Base-by-base conservation (phyloP, 1,140 invertebrate species). In the Eurosta solidaginis region DNA sequence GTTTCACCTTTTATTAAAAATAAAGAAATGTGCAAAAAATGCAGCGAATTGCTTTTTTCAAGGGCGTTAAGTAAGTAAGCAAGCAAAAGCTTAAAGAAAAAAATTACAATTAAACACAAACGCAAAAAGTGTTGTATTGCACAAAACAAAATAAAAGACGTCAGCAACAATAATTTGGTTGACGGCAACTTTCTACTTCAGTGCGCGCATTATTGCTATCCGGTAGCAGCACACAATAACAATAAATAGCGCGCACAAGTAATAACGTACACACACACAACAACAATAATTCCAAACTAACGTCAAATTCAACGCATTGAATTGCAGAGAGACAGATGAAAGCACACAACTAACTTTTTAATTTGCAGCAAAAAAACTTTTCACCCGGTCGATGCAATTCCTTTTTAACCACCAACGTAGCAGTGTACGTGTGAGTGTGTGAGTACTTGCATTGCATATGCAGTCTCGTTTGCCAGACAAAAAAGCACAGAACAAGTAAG, bases 171-270 rank as follows among this genome's bases (percentile, higher is more conserved):
- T 74, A 45, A 45, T n/a, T 29, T 33, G 59, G 33, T 68, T 68
- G 59, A 68, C 59, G 36, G 59, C 59, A 68, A 68, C 59, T 68
- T 68, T 68, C 59, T 68, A 68, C 59, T 68, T 68, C 59, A 68
- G 59, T 33, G 59, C 59, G 59, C 59, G 40, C 59, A 68, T n/a
- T n/a, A n/a, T 68, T 68, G 59, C 33, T 40, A 68, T 68, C 59
- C 59, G 59, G 59, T 68, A 59, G 33, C 54, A 27, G 54, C n/a
- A 52, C 22, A 68, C 59, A 36, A 36, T 17, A 74, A 29, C 27
- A 59, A 59, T 59, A 59, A 59, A 42, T 74, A 42, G 33, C 20
- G 6, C 68, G 40, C 7, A 36, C 27, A 22, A 20, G 73, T 74
- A 74, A 45, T 9, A 22, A 44, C 7, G 17, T 22, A 17, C 6